phyloP scores from a whole-genome alignment of 2,888 invertebrate species.

The Beris chalybata region DNA sequence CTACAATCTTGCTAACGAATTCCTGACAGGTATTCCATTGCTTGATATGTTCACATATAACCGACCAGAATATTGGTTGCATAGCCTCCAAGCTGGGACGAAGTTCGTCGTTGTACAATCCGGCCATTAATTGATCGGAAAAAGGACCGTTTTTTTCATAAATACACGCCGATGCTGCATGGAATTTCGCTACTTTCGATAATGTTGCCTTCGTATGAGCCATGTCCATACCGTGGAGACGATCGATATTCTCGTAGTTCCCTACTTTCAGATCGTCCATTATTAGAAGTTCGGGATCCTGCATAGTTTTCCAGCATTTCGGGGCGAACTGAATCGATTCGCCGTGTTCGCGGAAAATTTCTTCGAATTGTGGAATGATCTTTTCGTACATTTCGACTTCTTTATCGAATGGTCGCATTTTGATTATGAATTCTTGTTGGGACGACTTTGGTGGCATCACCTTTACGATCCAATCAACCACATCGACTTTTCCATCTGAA shows the following conservation, averaged over 20 bases:
- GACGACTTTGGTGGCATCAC: constrained; percentile 16
- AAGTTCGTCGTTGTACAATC: background rate
- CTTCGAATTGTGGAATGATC: constrained; percentile 25
- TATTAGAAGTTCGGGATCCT: constrained; percentile 39
- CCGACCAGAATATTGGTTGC: constrained; percentile 28
- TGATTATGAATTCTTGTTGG: background rate
- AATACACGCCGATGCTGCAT: constrained; percentile 49
- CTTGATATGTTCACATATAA: background rate
- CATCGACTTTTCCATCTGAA: constrained; percentile 37
- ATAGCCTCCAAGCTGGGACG: constrained; percentile 33
- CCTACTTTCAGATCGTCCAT: constrained; percentile 49
- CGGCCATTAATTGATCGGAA: constrained; percentile 33
- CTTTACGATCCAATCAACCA: constrained; percentile 7
- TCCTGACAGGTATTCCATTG: constrained; percentile 13
- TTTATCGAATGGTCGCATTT: constrained; percentile 16
- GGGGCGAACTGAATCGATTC: constrained; percentile 13
- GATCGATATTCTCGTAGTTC: constrained; percentile 47
- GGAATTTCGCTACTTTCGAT: constrained; percentile 48
- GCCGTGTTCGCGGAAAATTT: constrained; percentile 12
- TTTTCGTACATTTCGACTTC: constrained; percentile 34
- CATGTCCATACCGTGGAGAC: constrained; percentile 45
- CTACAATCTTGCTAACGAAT: constrained; percentile 24
- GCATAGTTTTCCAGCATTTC: constrained; percentile 10
- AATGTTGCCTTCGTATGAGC: constrained; percentile 46
- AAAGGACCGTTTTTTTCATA: constrained; percentile 32